Conservation (phyloP, 2,888 invertebrate species). For the Hololepta plana region DNA sequence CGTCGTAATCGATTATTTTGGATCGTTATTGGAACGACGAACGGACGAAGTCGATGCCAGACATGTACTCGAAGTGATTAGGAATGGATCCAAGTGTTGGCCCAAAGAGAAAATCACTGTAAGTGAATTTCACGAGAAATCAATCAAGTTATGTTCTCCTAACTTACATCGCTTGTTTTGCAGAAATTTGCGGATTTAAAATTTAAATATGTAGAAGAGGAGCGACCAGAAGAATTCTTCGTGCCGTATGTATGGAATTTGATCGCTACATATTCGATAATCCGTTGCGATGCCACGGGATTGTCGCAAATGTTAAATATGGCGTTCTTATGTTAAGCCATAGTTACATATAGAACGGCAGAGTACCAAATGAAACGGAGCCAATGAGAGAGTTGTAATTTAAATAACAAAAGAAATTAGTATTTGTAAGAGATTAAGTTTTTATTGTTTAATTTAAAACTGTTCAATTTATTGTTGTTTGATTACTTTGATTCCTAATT, state of each 20-base stretch:
- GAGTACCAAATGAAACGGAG: no score
- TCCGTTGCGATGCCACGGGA: no score
- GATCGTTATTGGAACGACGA: conserved; percentile 39
- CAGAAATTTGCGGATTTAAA: conserved; percentile 97
- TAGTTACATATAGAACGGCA: no score
- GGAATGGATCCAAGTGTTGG: conserved; percentile 85
- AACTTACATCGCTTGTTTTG: conserved; percentile 7
- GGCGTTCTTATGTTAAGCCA: no score
- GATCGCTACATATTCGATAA: no score
- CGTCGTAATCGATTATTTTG: conserved; percentile 63
- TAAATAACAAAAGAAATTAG: no score
- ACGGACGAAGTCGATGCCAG: conserved; percentile 59
- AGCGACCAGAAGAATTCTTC: conserved; percentile 96
- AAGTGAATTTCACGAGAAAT: conserved; percentile 13
- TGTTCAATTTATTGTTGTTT: no score
- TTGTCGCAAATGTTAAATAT: no score
- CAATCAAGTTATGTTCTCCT: conserved; percentile 3
- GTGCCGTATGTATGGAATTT: conserved; percentile 98
- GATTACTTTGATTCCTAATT: no score
- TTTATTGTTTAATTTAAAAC: no score
- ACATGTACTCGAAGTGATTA: conserved; percentile 76
- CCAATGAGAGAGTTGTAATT: no score
- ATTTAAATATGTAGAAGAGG: conserved; percentile 98
- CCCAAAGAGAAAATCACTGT: conserved; percentile 86
- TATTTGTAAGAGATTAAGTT: no score